Evolutionary conservation across 2,888 invertebrate genomes (phyloP).

Genomic region (Rhopalosiphum nymphaeae): DNA sequence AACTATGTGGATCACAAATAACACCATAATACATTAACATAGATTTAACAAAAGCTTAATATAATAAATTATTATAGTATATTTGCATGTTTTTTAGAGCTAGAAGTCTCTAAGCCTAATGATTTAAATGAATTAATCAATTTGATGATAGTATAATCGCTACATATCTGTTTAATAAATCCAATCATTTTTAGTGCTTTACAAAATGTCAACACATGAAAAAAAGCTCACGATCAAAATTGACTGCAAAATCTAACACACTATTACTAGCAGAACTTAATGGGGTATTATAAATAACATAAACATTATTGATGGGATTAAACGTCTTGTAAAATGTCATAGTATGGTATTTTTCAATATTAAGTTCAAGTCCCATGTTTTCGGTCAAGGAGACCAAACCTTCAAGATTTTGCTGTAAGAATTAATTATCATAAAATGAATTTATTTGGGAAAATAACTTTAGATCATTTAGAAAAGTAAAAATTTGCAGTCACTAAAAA

Average conservation of each 20-base stretch:
- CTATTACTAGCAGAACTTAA: not conserved
- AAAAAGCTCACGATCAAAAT: not conserved
- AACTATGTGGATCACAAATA: not conserved
- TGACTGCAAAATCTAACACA: not conserved
- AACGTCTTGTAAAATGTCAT: not conserved
- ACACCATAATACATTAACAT: not conserved
- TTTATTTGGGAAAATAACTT: not conserved
- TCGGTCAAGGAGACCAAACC: not conserved
- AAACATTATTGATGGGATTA: not conserved
- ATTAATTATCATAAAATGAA: not conserved
- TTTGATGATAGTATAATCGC: no score
- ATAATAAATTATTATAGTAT: no score
- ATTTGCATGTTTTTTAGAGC: no score
- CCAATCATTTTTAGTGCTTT: not conserved
- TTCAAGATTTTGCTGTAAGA: not conserved
- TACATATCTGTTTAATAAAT: not conserved
- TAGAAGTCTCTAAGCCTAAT: no score
- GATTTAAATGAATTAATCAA: no score
- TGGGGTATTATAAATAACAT: not conserved
- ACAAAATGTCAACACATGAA: not conserved
- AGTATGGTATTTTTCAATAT: not conserved
- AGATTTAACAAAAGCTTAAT: not conserved
- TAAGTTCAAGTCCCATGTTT: not conserved
- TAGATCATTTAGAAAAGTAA: not conserved
- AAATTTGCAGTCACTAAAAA: not conserved